Base-by-base conservation (phyloP, 2,888 invertebrate genomes). In the Yponomeuta malinellus region DNA sequence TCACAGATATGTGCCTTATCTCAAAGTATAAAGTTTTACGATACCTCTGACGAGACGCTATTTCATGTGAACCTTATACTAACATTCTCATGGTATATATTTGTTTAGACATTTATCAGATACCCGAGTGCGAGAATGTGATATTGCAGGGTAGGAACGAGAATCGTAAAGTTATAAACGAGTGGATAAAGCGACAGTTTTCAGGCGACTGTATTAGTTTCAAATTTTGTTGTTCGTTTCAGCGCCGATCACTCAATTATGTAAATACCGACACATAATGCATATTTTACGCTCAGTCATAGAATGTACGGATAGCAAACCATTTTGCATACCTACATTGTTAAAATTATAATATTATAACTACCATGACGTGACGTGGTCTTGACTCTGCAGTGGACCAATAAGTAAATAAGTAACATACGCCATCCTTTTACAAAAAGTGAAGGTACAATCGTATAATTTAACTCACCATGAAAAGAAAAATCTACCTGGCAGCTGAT, bases 1-100 rank as follows among this genome's bases (percentile, higher is more conserved):
- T 65, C 31, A 65, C 65, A 65, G 33, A 65, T n/a, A 65, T 29
- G 31, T 31, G 65, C 33, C 65, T 65, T 65, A 65, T 65, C 65
- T 65, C 31, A 29, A 65, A 33, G 65, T 33, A 65, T 65, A 33
- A 59, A 59, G 29, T 65, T 65, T 65, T 65, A 65, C 65, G 33
- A 65, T 65, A 64, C 64, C 9, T 29, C 1, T 31, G 29, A 65
- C 10, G 52, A 15, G 52, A 15, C 52, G 52, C 52, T 5, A 12
- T 15, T 59, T 59, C 3, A 59, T 59, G 6, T 15, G 52, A 12
- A 59, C 15, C 52, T 59, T 59, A 15, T 59, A 15, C 52, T 59
- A 59, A 59, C 5, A 15, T 59, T 2, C 15, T 15, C 12, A 15
- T 59, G 15, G 52, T 59, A 15, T 15, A 59, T 12, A 59, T 59